Percentiles rank a stretch among this genome's conserved stretches.
Conservation (phyloP, 1,140 invertebrate genomes). For the Drosophila cardini region DNA sequence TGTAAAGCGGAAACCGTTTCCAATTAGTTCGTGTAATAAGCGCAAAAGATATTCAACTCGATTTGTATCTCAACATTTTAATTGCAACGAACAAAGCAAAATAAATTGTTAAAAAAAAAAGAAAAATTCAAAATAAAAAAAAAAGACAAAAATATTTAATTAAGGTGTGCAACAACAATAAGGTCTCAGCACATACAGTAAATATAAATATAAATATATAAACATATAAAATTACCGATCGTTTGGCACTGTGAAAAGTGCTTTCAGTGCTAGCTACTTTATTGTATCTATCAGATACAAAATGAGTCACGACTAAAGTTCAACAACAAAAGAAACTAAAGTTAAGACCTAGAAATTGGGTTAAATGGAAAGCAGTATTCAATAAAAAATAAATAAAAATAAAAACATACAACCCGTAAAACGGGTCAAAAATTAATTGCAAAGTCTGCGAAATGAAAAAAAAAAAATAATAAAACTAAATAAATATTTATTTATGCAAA, state of each 20-base stretch:
- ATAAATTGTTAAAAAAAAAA: slow-evolving; percentile 63
- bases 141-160: slow-evolving; percentile 40
- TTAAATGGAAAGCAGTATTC: slow-evolving; percentile 58
- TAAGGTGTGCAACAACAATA: slow-evolving; percentile 43
- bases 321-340: slow-evolving; percentile 24
- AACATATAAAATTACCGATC: slow-evolving; percentile 29
- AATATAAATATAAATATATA: too few species aligned
- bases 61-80: slow-evolving; percentile 56
- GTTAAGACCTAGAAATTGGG: slow-evolving; percentile 54
- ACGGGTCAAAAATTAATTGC: slow-evolving; percentile 57
- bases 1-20: slow-evolving; percentile 64
- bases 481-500: slow-evolving; percentile 78
- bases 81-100: slow-evolving; percentile 54
- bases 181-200: neutral
- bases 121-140: neutral
- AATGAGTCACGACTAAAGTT: slow-evolving; percentile 57
- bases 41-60: slow-evolving; percentile 31
- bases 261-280: slow-evolving; percentile 30
- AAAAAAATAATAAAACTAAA: slow-evolving; percentile 44
- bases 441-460: slow-evolving; percentile 21
- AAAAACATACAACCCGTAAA: slow-evolving; percentile 9
- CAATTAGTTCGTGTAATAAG: slow-evolving; percentile 63
- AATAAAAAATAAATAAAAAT: slow-evolving; percentile 5
- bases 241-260: slow-evolving; percentile 35
- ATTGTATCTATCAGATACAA: slow-evolving; percentile 37